Conservation (phyloP, 2,797 vertebrate species). For the Malurus leucopterus region DNA sequence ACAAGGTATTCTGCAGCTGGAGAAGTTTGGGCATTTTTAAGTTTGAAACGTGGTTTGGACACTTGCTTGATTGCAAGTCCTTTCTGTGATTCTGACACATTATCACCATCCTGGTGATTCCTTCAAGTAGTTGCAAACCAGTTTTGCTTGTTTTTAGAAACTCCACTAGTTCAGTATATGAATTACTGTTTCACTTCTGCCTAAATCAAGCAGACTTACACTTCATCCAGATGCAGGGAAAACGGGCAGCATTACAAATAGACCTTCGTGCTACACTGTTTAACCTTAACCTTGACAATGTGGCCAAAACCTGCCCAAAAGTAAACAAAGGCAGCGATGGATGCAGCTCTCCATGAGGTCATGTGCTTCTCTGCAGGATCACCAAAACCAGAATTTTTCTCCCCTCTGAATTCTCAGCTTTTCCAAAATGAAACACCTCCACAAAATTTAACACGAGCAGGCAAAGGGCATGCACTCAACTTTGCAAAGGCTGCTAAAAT, state of each 20-base stretch:
- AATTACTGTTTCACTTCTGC: neutral
- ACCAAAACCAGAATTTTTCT: neutral
- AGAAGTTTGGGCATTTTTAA: neutral
- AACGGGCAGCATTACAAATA: neutral
- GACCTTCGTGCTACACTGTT: neutral
- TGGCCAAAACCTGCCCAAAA: neutral
- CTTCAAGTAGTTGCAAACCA: neutral
- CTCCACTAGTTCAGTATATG: neutral
- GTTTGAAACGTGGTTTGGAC: neutral
- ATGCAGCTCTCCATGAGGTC: neutral
- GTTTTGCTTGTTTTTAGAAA: neutral
- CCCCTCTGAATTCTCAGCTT: neutral
- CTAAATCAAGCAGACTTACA: neutral
- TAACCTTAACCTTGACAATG: neutral
- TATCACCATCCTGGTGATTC: neutral
- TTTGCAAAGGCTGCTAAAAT: neutral
- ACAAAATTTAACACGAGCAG: neutral
- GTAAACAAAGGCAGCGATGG: neutral
- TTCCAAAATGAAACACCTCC: neutral
- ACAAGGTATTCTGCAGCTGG: neutral
- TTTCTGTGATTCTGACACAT: neutral
- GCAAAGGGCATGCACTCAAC: neutral
- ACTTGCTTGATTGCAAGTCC: neutral
- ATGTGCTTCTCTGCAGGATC: neutral
- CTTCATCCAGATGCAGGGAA: neutral